Percentiles rank a stretch among this genome's conserved stretches.
phyloP scores from a whole-genome alignment of 1,140 invertebrate genomes.

The Drosophila equinoxialis region DNA sequence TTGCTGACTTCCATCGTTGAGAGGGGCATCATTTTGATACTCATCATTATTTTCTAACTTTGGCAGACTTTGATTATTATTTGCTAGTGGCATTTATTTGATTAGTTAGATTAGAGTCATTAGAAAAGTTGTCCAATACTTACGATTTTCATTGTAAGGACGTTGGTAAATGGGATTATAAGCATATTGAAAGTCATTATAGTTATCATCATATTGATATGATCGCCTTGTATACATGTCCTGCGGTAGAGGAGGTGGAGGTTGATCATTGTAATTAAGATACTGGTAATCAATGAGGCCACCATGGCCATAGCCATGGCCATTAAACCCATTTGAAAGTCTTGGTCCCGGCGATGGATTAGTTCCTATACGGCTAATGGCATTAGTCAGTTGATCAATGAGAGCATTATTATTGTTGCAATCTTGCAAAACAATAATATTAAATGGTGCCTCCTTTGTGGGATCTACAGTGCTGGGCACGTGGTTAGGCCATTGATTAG shows the following conservation, averaged over 20 bases:
- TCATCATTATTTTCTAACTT: too few species aligned
- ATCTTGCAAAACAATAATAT: conserved; percentile 61
- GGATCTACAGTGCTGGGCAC: not conserved
- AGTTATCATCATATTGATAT: not conserved
- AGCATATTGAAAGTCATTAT: not conserved
- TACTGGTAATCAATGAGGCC: not conserved
- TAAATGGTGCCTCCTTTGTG: conserved; percentile 14
- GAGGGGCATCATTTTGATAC: too few species aligned
- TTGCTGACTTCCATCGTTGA: not conserved
- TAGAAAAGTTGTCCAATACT: not conserved
- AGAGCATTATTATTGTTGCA: conserved; percentile 34
- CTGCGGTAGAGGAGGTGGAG: not conserved
- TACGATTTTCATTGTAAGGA: not conserved
- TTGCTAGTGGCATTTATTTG: not conserved
- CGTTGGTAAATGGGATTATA: not conserved
- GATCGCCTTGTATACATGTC: not conserved
- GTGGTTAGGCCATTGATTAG: not conserved
- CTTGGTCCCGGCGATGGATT: not conserved
- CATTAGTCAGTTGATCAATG: conserved; percentile 44
- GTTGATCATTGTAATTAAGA: not conserved
- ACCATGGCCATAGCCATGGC: not conserved
- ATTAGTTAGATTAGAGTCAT: not conserved
- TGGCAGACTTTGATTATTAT: not conserved
- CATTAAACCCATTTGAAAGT: not conserved
- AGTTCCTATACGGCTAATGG: conserved; percentile 3